Evolutionary conservation across 2,113 vertebrate species (phyloP).

Genomic region (Entosphenus tridentatus): DNA sequence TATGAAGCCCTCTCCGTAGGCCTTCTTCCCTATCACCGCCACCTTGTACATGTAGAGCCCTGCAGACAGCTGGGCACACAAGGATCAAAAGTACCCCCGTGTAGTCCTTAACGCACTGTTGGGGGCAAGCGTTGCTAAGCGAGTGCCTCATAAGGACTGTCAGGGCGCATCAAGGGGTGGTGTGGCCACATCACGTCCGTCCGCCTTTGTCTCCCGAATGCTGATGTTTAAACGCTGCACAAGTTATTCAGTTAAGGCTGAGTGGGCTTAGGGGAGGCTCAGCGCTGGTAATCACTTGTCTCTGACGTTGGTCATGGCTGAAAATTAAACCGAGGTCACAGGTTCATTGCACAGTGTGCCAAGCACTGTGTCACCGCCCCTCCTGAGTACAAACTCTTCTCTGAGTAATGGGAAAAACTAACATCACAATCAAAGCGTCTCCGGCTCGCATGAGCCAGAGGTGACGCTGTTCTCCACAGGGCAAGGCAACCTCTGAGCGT

Average conservation of each 20-base stretch:
- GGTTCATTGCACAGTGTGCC: too few species aligned
- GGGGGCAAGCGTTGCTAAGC: background rate
- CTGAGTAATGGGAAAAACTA: too few species aligned
- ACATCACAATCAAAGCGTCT: too few species aligned
- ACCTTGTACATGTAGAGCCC: constrained; percentile 85
- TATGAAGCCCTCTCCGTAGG: constrained; percentile 60
- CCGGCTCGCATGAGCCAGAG: too few species aligned
- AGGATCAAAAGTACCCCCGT: background rate
- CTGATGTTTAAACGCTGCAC: background rate
- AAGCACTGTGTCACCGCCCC: too few species aligned
- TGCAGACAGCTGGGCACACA: constrained; percentile 46
- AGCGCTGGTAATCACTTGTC: too few species aligned
- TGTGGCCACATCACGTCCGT: background rate
- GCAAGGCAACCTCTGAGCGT: too few species aligned
- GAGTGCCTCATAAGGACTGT: background rate
- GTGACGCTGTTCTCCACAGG: too few species aligned
- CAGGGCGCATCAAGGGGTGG: background rate
- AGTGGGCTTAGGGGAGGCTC: too few species aligned
- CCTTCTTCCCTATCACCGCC: constrained; percentile 37
- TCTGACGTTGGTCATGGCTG: too few species aligned
- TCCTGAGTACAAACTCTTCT: too few species aligned
- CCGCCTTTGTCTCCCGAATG: background rate
- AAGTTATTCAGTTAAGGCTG: background rate
- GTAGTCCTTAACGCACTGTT: background rate
- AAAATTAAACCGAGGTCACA: too few species aligned